Percentiles rank a stretch among this genome's conserved stretches.
Evolutionary conservation across 2,113 vertebrate species (phyloP).

Genomic region (Ursus arctos): DNA sequence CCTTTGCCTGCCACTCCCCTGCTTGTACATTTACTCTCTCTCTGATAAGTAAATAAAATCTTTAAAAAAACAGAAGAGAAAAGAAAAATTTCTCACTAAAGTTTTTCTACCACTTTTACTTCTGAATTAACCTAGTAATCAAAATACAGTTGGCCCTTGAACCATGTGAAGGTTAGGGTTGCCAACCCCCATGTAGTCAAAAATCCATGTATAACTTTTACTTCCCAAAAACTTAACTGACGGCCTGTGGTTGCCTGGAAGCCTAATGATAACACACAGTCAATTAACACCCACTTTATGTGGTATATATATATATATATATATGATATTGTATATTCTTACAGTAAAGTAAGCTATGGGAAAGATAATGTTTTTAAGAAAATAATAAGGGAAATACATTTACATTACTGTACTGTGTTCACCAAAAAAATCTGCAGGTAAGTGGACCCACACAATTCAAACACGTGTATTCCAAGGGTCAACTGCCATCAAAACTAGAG

Average conservation of each 20-base stretch:
- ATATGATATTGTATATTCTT: neutral
- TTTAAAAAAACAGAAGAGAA: neutral
- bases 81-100: neutral
- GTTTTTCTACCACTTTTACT: neutral
- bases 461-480: neutral
- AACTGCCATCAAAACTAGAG: neutral
- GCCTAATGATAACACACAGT: neutral
- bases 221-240: neutral
- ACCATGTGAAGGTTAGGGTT: neutral
- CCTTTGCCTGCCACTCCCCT: neutral
- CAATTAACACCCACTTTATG: neutral
- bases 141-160: neutral
- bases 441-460: neutral
- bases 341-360: neutral
- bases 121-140: conserved; percentile 12
- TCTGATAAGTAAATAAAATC: neutral
- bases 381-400: neutral
- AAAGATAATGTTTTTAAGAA: neutral
- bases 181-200: neutral
- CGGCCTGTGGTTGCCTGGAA: neutral
- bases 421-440: neutral
- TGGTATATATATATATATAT: neutral
- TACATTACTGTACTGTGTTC: neutral
- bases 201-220: neutral
- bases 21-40: no score